A percentile compares a stretch with the other conserved stretches of the same genome.
phyloP scores from a whole-genome alignment of 2,113 vertebrate genomes.

The Neopipo cinnamomea region DNA sequence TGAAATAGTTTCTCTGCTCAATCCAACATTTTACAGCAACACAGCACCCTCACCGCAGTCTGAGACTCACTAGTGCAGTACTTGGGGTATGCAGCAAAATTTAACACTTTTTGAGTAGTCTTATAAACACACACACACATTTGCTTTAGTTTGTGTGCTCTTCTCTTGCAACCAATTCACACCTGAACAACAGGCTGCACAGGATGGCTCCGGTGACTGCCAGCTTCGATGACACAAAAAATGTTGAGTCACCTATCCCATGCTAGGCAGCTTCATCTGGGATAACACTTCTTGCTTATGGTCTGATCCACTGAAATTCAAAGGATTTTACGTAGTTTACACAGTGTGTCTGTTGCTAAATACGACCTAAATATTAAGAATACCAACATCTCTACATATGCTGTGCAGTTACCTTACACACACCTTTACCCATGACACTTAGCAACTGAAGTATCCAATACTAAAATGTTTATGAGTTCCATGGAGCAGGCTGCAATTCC shows the following conservation, averaged over 20 bases:
- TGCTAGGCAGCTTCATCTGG: background rate
- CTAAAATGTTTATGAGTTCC: background rate
- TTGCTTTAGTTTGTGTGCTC: background rate
- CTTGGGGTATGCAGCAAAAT: background rate
- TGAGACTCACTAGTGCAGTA: background rate
- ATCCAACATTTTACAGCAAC: background rate
- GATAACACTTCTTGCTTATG: background rate
- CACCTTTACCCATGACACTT: background rate
- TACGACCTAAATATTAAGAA: background rate
- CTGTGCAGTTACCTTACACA: background rate
- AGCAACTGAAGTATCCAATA: background rate
- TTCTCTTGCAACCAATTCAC: background rate
- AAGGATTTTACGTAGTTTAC: slow-evolving; percentile 20
- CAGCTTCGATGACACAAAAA: background rate
- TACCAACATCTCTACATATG: fast-evolving
- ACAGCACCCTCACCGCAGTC: background rate
- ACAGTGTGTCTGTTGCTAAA: background rate
- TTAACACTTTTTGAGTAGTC: background rate
- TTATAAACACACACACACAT: background rate
- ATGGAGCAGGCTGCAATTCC: background rate
- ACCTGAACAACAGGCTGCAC: background rate
- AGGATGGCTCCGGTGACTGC: background rate
- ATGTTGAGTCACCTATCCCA: background rate
- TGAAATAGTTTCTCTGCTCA: background rate
- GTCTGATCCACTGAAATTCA: background rate